These are phyloP conservation scores for Lepidothrix coronata DNA, from an alignment of 2,113 vertebrate species.

Conservation along the genomic window DNA sequence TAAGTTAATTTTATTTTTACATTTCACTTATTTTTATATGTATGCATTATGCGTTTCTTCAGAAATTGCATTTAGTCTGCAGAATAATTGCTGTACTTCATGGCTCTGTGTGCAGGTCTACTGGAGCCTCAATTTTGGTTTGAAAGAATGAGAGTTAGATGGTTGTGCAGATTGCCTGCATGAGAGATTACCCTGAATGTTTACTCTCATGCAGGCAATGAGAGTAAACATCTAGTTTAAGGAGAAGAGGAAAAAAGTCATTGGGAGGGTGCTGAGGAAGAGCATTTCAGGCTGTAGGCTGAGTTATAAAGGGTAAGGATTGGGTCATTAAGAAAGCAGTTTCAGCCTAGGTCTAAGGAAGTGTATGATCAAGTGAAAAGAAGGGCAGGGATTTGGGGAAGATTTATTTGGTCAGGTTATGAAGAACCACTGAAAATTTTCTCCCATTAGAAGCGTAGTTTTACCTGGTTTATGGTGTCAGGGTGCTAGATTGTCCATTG, in stretches of 20 bases:
- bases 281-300: accelerated
- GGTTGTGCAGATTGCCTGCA: background rate
- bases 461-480: background rate
- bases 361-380: background rate
- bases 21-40: background rate
- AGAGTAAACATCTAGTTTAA: background rate
- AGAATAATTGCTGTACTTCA: background rate
- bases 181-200: background rate
- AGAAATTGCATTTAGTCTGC: background rate
- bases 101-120: background rate
- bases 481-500: background rate
- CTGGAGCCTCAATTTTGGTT: background rate
- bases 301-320: background rate
- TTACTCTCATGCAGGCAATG: background rate
- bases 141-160: background rate
- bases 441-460: background rate
- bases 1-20: background rate
- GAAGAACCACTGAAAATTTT: background rate
- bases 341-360: background rate
- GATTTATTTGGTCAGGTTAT: background rate
- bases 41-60: background rate
- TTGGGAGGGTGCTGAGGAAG: background rate
- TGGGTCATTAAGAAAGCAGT: background rate
- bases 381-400: background rate
- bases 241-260: background rate